Conservation (phyloP, 2,113 vertebrate genomes). For the Rana temporaria region DNA sequence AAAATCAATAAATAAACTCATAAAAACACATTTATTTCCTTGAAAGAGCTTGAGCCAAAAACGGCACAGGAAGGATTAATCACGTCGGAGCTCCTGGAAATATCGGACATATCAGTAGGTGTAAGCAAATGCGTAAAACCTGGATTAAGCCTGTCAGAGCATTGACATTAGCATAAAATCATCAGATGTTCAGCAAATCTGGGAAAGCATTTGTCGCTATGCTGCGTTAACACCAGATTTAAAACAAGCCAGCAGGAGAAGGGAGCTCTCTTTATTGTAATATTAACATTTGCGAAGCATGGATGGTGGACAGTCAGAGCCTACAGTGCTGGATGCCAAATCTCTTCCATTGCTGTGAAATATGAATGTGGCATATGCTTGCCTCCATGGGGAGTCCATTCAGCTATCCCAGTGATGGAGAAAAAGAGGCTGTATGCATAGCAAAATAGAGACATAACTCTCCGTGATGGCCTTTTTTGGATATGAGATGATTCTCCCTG, state of each 20-base stretch:
- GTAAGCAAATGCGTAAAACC: constrained; percentile 4
- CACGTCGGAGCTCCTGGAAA: background rate
- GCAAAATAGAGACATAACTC: background rate
- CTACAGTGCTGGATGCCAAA: constrained; percentile 15
- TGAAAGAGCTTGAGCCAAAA: background rate
- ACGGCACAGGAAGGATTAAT: constrained; percentile 3
- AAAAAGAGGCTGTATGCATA: constrained; percentile 23
- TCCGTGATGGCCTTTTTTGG: background rate
- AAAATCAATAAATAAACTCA: too few relatives aligned
- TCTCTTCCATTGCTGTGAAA: constrained; percentile 1
- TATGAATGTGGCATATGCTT: constrained; percentile 37
- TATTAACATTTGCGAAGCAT: constrained; percentile 18
- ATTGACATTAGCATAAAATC: constrained; percentile 12
- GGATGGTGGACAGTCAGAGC: background rate
- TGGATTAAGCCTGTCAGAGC: constrained; percentile 3
- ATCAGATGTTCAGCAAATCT: constrained; percentile 18
- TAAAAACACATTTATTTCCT: too few relatives aligned
- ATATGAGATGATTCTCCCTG: background rate
- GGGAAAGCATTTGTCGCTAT: background rate
- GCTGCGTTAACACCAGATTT: constrained; percentile 5
- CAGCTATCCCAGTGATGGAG: constrained; percentile 5
- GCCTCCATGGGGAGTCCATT: constrained; percentile 27
- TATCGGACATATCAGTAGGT: constrained; percentile 13
- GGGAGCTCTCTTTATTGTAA: background rate
- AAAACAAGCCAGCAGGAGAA: background rate